A percentile compares a stretch with the other conserved stretches of the same genome.
Evolutionary conservation across 1,140 invertebrate genomes (phyloP).

Genomic region (Drosophila elegans): DNA sequence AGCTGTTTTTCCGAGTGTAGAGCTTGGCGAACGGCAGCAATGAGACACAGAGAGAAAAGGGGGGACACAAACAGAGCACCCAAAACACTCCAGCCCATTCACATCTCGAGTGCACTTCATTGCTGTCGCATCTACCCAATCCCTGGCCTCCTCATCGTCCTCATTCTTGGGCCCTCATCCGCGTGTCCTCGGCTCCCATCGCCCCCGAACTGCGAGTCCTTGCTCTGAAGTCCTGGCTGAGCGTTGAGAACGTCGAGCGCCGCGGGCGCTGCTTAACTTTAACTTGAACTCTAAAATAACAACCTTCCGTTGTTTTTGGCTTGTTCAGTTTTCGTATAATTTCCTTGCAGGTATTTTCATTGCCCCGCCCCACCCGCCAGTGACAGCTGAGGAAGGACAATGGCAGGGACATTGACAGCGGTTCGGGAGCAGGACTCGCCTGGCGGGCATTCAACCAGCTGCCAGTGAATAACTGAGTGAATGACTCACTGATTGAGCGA

Average conservation of each 20-base stretch:
- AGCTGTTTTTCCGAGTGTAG: not conserved
- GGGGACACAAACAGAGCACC: conserved; percentile 34
- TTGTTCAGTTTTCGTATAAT: conserved; percentile 81
- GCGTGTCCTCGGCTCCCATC: not conserved
- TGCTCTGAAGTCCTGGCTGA: conserved; percentile 35
- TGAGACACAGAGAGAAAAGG: conserved; percentile 30
- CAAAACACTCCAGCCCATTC: conserved; percentile 50
- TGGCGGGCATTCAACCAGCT: conserved; percentile 18
- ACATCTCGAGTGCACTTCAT: conserved; percentile 76
- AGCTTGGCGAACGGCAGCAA: conserved; percentile 4
- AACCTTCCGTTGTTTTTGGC: conserved; percentile 73
- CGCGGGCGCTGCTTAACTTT: conserved; percentile 77
- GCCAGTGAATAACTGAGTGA: conserved; percentile 21
- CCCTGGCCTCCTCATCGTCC: conserved; percentile 3
- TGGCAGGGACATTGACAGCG: conserved; percentile 49
- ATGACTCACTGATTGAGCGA: conserved; percentile 8
- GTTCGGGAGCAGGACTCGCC: conserved; percentile 1
- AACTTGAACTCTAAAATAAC: conserved; percentile 83
- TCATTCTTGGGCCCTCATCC: not conserved
- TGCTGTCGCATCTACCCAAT: conserved; percentile 64
- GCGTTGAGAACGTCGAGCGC: conserved; percentile 46
- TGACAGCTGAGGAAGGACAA: conserved; percentile 38
- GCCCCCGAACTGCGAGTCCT: conserved; percentile 4
- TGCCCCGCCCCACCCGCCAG: conserved; percentile 3
- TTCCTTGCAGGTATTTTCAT: conserved; percentile 79